These are phyloP conservation scores for Elymnias hypermnestra DNA, from an alignment of 1,140 invertebrate genomes.

Conservation along the genomic window DNA sequence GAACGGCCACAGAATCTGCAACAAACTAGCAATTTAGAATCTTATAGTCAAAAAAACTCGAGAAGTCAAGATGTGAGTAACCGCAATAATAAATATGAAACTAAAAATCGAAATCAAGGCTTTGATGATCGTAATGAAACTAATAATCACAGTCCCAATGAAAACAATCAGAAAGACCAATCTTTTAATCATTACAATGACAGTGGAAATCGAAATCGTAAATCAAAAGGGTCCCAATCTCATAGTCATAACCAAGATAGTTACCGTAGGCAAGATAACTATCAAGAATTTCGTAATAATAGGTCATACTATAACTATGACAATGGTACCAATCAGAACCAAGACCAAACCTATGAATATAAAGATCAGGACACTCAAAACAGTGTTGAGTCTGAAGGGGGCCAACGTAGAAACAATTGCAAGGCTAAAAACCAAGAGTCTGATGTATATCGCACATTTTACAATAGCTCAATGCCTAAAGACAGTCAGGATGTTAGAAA, in stretches of 20 bases:
- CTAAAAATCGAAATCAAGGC: slow-evolving; percentile 15
- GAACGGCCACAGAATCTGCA: slow-evolving; percentile 40
- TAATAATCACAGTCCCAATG: slow-evolving; percentile 15
- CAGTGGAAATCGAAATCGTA: slow-evolving; percentile 7
- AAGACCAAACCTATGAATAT: slow-evolving; percentile 13
- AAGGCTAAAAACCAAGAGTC: slow-evolving; percentile 53
- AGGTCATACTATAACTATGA: slow-evolving; percentile 4
- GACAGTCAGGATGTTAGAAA: slow-evolving; percentile 50
- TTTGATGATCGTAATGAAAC: slow-evolving; percentile 15
- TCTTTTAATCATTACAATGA: slow-evolving; percentile 14
- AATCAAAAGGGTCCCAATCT: slow-evolving; percentile 4
- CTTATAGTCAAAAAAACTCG: slow-evolving; percentile 24
- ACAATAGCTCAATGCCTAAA: slow-evolving; percentile 55
- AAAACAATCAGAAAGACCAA: slow-evolving; percentile 13
- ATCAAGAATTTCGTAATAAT: slow-evolving; percentile 7
- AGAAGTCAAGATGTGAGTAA: slow-evolving; percentile 20
- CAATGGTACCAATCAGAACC: slow-evolving; percentile 14
- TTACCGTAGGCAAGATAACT: slow-evolving; percentile 18
- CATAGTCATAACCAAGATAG: slow-evolving; percentile 14
- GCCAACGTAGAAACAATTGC: slow-evolving; percentile 40
- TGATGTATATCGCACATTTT: slow-evolving; percentile 48
- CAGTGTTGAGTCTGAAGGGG: slow-evolving; percentile 22
- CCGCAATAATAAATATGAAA: slow-evolving; percentile 19
- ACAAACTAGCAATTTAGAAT: slow-evolving; percentile 25
- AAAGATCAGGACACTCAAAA: slow-evolving; percentile 15